Evolutionary conservation across 2,888 invertebrate species (phyloP).

Genomic region (Catocala nupta): DNA sequence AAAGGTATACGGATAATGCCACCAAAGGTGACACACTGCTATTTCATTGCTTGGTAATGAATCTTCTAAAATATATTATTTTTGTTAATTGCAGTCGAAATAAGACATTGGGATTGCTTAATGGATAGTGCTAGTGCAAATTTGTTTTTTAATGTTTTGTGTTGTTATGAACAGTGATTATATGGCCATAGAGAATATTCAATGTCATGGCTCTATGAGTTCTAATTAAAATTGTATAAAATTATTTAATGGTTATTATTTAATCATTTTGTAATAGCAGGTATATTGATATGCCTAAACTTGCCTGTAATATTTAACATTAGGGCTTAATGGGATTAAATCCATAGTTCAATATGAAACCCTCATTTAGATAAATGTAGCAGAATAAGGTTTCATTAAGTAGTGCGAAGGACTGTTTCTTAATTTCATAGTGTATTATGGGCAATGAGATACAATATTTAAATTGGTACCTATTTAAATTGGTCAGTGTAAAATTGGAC

Average conservation of each 20-base stretch:
- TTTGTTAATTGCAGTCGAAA: conserved; percentile 57
- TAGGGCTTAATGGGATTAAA: conserved; percentile 74
- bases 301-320: conserved; percentile 76
- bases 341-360: conserved; percentile 70
- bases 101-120: conserved; percentile 61
- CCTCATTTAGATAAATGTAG: conserved; percentile 71
- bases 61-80: conserved; percentile 45
- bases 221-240: conserved; percentile 49
- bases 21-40: conserved; percentile 77
- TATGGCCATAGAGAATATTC: conserved; percentile 60
- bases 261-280: conserved; percentile 53
- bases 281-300: conserved; percentile 76
- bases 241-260: conserved; percentile 48
- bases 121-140: conserved; percentile 58
- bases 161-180: conserved; percentile 62
- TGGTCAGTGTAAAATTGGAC: conserved; percentile 63
- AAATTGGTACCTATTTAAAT: conserved; percentile 53
- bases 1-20: conserved; percentile 79
- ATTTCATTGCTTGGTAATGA: conserved; percentile 63
- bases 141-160: conserved; percentile 66
- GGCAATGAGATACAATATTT: conserved; percentile 52
- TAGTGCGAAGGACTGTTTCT: conserved; percentile 56
- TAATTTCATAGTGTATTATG: conserved; percentile 56
- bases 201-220: conserved; percentile 74
- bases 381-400: conserved; percentile 61